Evolutionary conservation across 2,888 invertebrate genomes (phyloP).

Genomic region (Lacanobia oleracea): DNA sequence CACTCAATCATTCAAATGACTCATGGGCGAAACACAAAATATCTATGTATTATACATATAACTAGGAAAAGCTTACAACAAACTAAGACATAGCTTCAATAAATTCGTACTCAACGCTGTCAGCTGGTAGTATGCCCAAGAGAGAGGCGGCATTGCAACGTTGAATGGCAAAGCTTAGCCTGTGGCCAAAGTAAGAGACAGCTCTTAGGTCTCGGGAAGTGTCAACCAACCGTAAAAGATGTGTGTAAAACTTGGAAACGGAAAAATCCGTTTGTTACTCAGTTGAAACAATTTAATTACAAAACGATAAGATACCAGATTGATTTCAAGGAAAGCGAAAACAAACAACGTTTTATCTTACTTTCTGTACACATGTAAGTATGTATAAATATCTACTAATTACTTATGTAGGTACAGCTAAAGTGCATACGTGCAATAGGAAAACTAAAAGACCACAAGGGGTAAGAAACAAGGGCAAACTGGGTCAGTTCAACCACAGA

Average conservation of each 20-base stretch:
- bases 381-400: background rate
- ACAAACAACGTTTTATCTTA: slow-evolving; percentile 50
- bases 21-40: background rate
- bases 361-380: slow-evolving; percentile 26
- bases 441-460: slow-evolving; percentile 15
- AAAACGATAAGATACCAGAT: slow-evolving; percentile 49
- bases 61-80: background rate
- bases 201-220: no score
- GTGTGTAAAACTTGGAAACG: slow-evolving; percentile 8
- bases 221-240: no score
- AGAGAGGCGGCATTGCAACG: no score
- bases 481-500: slow-evolving; percentile 15
- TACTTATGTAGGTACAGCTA: no score
- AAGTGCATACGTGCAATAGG: background rate
- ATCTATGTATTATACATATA: no score
- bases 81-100: no score
- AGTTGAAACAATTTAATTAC: slow-evolving; percentile 27
- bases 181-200: no score
- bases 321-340: slow-evolving; percentile 53
- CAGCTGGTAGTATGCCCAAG: no score
- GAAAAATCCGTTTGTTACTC: slow-evolving; percentile 10
- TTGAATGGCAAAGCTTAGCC: no score
- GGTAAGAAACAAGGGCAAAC: slow-evolving; percentile 3
- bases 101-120: no score
- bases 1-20: background rate